phyloP scores from a whole-genome alignment of 2,797 vertebrate species.

The Anomalospiza imberbis region DNA sequence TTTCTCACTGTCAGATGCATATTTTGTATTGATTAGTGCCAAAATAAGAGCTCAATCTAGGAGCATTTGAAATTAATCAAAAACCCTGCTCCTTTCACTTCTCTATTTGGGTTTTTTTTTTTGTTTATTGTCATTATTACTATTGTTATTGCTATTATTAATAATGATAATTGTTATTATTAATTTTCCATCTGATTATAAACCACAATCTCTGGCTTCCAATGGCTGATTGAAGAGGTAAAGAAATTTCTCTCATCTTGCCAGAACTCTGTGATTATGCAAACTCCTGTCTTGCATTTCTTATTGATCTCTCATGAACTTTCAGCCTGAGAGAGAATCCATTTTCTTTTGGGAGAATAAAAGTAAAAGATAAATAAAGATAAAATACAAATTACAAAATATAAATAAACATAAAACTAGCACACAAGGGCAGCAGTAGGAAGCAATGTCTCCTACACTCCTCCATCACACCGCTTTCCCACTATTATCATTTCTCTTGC shows the following conservation, averaged over 20 bases:
- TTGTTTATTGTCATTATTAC: background rate
- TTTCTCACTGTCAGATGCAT: background rate
- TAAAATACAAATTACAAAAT: background rate
- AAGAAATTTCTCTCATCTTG: background rate
- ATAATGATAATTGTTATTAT: background rate
- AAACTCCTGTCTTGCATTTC: background rate
- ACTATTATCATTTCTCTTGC: background rate
- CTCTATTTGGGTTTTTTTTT: background rate
- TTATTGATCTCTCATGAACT: background rate
- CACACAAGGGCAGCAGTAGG: background rate
- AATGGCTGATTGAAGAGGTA: background rate
- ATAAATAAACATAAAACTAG: background rate
- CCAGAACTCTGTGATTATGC: background rate
- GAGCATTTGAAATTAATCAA: background rate
- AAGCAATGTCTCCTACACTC: background rate
- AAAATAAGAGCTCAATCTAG: background rate
- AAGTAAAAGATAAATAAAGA: background rate
- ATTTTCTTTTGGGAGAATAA: background rate
- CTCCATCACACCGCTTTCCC: background rate
- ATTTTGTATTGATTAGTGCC: background rate
- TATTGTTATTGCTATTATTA: no score
- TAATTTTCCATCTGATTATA: background rate
- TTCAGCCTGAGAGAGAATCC: background rate
- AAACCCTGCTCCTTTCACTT: background rate
- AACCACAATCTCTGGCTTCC: background rate